phyloP scores from a whole-genome alignment of 2,113 vertebrate genomes.

The Grammomys dolichurus region DNA sequence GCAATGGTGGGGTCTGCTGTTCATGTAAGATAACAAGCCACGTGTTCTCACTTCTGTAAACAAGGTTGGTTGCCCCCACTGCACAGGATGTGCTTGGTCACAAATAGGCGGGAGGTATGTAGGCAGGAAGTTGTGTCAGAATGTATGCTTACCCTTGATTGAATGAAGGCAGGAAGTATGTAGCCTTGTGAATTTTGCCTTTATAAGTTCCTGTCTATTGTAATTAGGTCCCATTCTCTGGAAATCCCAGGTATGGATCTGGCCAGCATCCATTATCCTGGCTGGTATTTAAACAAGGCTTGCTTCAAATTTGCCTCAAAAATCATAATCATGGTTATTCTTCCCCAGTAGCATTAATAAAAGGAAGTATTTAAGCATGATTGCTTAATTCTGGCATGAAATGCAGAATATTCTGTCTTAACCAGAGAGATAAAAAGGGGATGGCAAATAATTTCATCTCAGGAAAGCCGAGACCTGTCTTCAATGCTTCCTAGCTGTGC shows the following conservation, averaged over 20 bases:
- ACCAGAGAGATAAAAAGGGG: background rate
- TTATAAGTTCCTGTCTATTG: background rate
- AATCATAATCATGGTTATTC: background rate
- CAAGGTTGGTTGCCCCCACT: background rate
- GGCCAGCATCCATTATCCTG: background rate
- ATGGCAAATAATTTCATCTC: background rate
- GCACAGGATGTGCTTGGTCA: background rate
- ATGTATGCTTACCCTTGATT: background rate
- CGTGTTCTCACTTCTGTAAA: background rate
- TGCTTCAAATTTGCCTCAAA: background rate
- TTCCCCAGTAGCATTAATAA: background rate
- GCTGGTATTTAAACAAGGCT: background rate
- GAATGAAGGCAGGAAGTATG: background rate
- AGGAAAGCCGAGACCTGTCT: background rate
- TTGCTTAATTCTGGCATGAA: background rate
- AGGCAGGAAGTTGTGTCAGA: background rate
- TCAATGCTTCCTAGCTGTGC: background rate
- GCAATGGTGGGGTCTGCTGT: background rate
- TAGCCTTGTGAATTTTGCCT: background rate
- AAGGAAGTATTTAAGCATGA: conserved; percentile 36
- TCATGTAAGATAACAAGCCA: background rate
- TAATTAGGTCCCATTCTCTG: background rate
- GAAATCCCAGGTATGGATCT: background rate
- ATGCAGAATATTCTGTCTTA: background rate
- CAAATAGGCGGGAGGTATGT: background rate